Evolutionary conservation across 2,797 vertebrate genomes (phyloP).

Genomic region (Sitta carolinensis): DNA sequence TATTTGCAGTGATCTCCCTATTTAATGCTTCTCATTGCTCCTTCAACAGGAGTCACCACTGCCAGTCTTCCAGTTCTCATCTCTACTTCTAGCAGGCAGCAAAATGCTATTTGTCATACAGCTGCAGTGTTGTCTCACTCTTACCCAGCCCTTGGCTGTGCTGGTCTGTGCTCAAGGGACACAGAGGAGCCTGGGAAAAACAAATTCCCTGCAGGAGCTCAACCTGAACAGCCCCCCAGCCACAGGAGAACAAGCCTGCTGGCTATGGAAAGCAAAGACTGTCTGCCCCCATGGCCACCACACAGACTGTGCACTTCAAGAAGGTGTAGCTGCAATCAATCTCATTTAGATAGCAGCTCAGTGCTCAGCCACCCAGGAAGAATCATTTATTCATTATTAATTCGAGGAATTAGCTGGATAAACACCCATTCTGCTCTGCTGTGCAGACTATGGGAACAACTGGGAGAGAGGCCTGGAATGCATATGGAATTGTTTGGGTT

Average conservation of each 20-base stretch:
- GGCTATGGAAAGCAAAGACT: neutral
- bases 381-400: conserved; percentile 2
- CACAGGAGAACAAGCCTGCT: neutral
- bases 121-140: neutral
- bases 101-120: neutral
- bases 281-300: neutral
- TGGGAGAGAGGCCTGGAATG: neutral
- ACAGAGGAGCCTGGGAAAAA: neutral
- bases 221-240: neutral
- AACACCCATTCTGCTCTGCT: conserved; percentile 21
- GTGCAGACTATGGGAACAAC: neutral
- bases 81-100: neutral
- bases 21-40: neutral
- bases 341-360: conserved; percentile 33
- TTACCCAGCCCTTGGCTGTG: neutral
- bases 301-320: neutral
- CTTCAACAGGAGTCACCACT: neutral
- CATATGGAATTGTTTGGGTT: neutral
- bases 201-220: neutral
- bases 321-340: conserved; percentile 6
- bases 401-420: neutral
- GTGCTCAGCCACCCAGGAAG: neutral
- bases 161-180: neutral
- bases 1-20: neutral
- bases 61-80: neutral